Base-by-base conservation (phyloP, 2,888 invertebrate species). In the Piscicola geometra region DNA sequence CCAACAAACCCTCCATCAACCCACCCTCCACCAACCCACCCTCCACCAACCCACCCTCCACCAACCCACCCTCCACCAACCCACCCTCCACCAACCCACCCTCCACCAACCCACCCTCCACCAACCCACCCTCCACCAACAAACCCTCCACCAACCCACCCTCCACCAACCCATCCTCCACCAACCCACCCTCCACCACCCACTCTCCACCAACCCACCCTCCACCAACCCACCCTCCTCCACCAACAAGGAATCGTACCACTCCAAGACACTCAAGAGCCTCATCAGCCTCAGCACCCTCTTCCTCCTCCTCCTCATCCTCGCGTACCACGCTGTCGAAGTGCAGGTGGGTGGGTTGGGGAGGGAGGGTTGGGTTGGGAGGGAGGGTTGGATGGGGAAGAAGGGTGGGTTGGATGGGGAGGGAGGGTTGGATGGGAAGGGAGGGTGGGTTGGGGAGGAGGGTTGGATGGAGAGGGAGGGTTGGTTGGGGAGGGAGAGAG, bases 311-410 rank as follows among this genome's bases (percentile, higher is more conserved):
- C 94, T 94, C 89, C 93, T 98, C 89, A 96, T 99, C 87, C 91
- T 96, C 88, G 94, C 97, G 89, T 99, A 99, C 89, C 99, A 99
- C 89, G 95, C 96, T 87, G 91, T 99, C 89, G 98, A 99, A 92
- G 94, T 97, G 88, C 96, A 97, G 93, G 98, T 98, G 89, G 89
- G 71, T n/a, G 2, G 41, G 41, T 41, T n/a, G n/a, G n/a, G 41
- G 41, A 41, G 15, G 41, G 41, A 41, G 5, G 41, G 41, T 9
- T 41, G 15, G 9, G 15, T 41, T 5, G 15, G 41, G 41, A 41
- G 15, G 41, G 41, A 41, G 5, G 41, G 41, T 9, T 41, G 15
- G 9, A 41, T 41, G 41, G 15, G 15, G 15, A 41, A 41, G 15
- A 41, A 9, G 15, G 41, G 15, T 41, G 41, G 15, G 41, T 15